These are phyloP conservation scores for Paralvinella palmiformis DNA, from an alignment of 1,140 invertebrate species.

Conservation along the genomic window DNA sequence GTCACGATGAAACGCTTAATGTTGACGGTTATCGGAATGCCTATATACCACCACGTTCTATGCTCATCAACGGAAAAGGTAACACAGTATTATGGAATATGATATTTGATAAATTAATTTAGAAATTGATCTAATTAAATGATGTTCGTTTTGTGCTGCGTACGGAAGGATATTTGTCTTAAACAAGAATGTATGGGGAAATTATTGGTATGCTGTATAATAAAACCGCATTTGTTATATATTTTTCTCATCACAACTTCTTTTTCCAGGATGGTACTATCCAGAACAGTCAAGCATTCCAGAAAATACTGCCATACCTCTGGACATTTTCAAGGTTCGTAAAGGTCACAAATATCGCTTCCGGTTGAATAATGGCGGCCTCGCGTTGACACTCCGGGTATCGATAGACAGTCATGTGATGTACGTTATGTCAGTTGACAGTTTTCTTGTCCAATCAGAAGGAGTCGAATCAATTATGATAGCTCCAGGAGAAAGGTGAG, in stretches of 20 bases:
- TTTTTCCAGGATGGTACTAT: background rate
- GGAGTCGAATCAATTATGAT: constrained; percentile 6
- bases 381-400: background rate
- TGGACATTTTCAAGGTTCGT: background rate
- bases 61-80: constrained; percentile 12
- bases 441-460: background rate
- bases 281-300: background rate
- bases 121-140: background rate
- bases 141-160: background rate
- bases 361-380: background rate
- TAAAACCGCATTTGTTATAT: background rate
- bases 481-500: constrained; percentile 1
- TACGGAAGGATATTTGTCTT: background rate
- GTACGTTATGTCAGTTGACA: constrained; percentile 2
- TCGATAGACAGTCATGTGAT: constrained; percentile 7
- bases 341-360: constrained; percentile 10
- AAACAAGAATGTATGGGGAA: background rate
- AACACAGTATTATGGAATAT: background rate
- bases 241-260: background rate
- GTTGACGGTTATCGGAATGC: background rate
- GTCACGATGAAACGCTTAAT: too few species aligned
- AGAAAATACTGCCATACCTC: background rate
- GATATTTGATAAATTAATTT: background rate
- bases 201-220: background rate
- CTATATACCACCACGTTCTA: background rate